A percentile compares a stretch with the other conserved stretches of the same genome.
Conservation (phyloP, 2,888 invertebrate species). For the Synergus umbraculus region DNA sequence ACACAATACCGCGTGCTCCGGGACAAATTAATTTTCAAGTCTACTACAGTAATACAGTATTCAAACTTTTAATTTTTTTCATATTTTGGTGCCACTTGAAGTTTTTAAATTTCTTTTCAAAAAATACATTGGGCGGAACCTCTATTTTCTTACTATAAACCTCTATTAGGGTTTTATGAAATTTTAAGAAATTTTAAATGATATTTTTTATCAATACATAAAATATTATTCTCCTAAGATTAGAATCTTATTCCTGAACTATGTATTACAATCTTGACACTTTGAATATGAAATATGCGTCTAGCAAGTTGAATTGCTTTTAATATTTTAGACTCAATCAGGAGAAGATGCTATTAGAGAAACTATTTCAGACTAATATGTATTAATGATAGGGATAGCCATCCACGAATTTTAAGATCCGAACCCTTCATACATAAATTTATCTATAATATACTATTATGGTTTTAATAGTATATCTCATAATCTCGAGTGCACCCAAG, state of each 20-base stretch:
- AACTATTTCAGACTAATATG: constrained; percentile 59
- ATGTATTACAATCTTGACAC: constrained; percentile 52
- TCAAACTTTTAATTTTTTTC: no score
- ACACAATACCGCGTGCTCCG: constrained; percentile 24
- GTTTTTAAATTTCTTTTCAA: no score
- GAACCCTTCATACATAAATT: background rate
- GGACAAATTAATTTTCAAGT: background rate
- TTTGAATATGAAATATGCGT: constrained; percentile 47
- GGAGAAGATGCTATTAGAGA: constrained; percentile 58
- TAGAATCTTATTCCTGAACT: background rate
- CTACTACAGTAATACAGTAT: no score
- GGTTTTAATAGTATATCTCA: background rate
- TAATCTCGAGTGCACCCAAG: background rate
- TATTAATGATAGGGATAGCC: constrained; percentile 61
- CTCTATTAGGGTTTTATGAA: no score
- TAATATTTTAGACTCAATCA: constrained; percentile 74
- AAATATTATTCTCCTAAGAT: background rate
- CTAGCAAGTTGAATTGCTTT: constrained; percentile 72
- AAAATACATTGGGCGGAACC: no score
- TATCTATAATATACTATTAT: background rate
- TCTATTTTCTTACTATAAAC: no score
- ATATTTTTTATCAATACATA: background rate
- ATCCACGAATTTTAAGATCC: background rate
- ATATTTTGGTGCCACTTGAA: no score
- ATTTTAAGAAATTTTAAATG: no score